These are phyloP conservation scores for Nematopogon swammerdamellus DNA, from an alignment of 2,888 invertebrate species.

Conservation along the genomic window DNA sequence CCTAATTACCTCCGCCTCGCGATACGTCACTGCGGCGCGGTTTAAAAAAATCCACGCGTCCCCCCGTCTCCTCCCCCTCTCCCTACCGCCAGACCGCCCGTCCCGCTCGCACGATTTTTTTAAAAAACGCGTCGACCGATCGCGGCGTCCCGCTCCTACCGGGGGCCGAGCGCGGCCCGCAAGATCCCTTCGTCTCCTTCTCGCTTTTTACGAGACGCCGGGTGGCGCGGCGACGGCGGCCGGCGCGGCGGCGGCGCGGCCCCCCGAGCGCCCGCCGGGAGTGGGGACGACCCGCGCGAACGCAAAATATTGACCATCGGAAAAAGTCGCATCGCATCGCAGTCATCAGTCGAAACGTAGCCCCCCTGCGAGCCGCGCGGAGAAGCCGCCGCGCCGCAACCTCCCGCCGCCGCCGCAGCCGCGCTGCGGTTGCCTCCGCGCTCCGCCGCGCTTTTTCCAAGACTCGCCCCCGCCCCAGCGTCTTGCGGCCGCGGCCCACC, in stretches of 20 bases:
- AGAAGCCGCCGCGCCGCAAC: slow-evolving; percentile 31
- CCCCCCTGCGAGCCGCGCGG: slow-evolving; percentile 42
- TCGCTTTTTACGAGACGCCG: slow-evolving; percentile 58
- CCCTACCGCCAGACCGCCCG: slow-evolving; percentile 19
- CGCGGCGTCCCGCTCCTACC: slow-evolving; percentile 49
- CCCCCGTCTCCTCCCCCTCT: slow-evolving; percentile 29
- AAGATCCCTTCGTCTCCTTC: slow-evolving; percentile 55
- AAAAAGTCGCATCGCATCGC: slow-evolving; percentile 58
- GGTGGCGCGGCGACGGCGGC: too few relatives aligned
- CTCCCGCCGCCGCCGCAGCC: slow-evolving; percentile 50
- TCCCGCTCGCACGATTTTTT: slow-evolving; percentile 50
- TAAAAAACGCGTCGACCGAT: slow-evolving; percentile 55
- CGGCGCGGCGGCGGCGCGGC: too few relatives aligned
- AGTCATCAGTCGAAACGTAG: slow-evolving; percentile 58
- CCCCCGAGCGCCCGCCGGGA: slow-evolving; percentile 29
- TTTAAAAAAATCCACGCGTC: slow-evolving; percentile 53
- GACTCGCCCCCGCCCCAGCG: slow-evolving; percentile 48
- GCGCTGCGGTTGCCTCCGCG: slow-evolving; percentile 29
- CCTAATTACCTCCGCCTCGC: slow-evolving; percentile 51
- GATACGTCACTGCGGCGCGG: slow-evolving; percentile 51
- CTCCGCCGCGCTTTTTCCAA: slow-evolving; percentile 39
- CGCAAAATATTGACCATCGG: slow-evolving; percentile 60
- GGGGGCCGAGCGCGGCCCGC: slow-evolving; percentile 28
- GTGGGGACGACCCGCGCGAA: slow-evolving; percentile 51
- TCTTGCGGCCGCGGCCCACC: slow-evolving; percentile 31